Evolutionary conservation across 2,888 invertebrate species (phyloP).

Genomic region (Meteorus cinctellus): DNA sequence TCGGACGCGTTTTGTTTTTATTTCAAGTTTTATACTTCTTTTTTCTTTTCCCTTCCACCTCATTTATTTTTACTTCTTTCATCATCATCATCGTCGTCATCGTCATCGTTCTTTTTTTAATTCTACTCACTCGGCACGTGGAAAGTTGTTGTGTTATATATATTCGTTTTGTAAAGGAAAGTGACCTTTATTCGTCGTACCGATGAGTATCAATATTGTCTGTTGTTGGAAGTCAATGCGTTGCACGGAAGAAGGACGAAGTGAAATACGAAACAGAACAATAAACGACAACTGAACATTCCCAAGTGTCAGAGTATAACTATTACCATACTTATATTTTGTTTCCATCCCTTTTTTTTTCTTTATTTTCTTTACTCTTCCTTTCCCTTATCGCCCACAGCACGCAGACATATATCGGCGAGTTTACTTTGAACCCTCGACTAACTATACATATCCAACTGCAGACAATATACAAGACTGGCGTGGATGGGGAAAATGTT

Average conservation of each 20-base stretch:
- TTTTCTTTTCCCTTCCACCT: conserved; percentile 44
- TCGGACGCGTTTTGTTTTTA: neutral
- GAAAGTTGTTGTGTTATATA: neutral
- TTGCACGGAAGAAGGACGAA: neutral
- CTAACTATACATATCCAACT: neutral
- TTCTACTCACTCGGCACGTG: too few species aligned
- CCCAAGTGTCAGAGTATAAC: neutral
- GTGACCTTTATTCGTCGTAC: neutral
- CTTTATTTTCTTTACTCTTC: neutral
- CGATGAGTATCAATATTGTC: neutral
- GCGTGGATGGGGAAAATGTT: neutral
- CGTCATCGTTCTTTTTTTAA: too few species aligned
- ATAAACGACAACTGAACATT: neutral
- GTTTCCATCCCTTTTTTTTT: neutral
- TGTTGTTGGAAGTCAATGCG: neutral
- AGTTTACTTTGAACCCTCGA: neutral
- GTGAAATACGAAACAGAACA: neutral
- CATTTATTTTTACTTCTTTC: neutral
- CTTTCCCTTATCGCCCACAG: neutral
- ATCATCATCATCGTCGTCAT: too few species aligned
- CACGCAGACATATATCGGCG: neutral
- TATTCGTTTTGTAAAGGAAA: neutral
- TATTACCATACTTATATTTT: neutral
- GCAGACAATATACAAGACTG: neutral
- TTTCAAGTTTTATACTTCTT: conserved; percentile 52